Evolutionary conservation across 2,113 vertebrate genomes (phyloP).

Genomic region (Sphyrna mokarran): DNA sequence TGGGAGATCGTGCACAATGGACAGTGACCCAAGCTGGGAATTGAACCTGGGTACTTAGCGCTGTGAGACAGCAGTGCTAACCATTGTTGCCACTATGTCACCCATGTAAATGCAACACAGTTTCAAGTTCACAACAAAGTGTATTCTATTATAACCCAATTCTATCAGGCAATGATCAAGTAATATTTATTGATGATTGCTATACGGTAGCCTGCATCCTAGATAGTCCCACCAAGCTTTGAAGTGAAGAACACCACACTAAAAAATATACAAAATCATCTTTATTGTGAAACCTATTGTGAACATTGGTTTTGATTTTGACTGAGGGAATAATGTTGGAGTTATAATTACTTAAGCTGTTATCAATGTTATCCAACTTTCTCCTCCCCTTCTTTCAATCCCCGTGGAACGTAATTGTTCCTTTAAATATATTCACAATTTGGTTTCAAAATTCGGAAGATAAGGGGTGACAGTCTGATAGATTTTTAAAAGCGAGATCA

Average conservation of each 20-base stretch:
- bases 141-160: not conserved
- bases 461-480: not conserved
- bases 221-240: not conserved
- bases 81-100: too few relatives aligned
- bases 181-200: not conserved
- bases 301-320: not conserved
- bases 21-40: too few relatives aligned
- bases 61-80: too few relatives aligned
- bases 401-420: not conserved
- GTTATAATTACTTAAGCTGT: not conserved
- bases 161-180: not conserved
- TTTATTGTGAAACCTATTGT: not conserved
- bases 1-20: too few relatives aligned
- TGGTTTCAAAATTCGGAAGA: not conserved
- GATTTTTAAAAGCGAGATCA: not conserved
- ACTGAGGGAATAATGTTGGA: not conserved
- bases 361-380: not conserved
- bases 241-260: not conserved
- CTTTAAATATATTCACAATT: not conserved
- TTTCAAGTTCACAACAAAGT: not conserved
- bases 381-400: too few relatives aligned
- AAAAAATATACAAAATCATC: not conserved
- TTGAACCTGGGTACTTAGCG: too few relatives aligned
- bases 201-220: not conserved
- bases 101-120: not conserved